A percentile compares a stretch with the other conserved stretches of the same genome.
phyloP scores from a whole-genome alignment of 2,888 invertebrate species.

The Tryphoninae sp. region DNA sequence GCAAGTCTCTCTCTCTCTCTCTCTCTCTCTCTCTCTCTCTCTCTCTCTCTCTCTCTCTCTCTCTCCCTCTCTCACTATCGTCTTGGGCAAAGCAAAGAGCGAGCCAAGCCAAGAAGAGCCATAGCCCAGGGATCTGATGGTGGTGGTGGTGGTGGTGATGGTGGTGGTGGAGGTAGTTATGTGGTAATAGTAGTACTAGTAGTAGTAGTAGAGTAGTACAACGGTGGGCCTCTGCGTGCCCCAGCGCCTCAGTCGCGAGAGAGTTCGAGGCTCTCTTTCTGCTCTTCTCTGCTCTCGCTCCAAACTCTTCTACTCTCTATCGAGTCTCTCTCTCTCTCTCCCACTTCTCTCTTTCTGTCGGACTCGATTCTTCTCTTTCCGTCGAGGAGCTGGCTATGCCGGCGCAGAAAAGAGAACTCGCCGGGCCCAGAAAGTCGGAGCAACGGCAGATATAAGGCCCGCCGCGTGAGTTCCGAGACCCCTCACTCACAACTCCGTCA shows the following conservation, averaged over 20 bases:
- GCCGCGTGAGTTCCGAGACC: constrained; percentile 55
- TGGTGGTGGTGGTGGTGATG: neutral
- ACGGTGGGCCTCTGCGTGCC: constrained; percentile 65
- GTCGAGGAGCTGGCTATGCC: constrained; percentile 33
- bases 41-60: constrained; percentile 61
- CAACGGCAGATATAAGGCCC: constrained; percentile 50
- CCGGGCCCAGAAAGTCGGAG: constrained; percentile 35
- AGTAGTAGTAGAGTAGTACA: constrained; percentile 33
- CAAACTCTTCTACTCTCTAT: constrained; percentile 54
- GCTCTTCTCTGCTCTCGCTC: constrained; percentile 20
- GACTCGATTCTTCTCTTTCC: constrained; percentile 43
- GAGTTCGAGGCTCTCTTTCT: constrained; percentile 45
- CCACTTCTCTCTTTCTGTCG: constrained; percentile 4
- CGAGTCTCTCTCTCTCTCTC: constrained; percentile 24
- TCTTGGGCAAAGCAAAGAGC: neutral
- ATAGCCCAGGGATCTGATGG: constrained; percentile 39
- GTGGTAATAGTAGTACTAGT: too few relatives aligned
- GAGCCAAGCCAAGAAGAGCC: neutral
- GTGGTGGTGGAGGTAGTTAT: too few relatives aligned
- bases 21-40: constrained; percentile 63
- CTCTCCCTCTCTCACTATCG: constrained; percentile 62
- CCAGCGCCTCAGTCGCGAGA: constrained; percentile 58
- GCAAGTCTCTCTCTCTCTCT: constrained; percentile 27
- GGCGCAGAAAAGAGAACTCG: constrained; percentile 34
- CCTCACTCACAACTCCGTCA: constrained; percentile 68